phyloP scores from a whole-genome alignment of 2,888 invertebrate genomes.

The Caenorhabditis becei region DNA sequence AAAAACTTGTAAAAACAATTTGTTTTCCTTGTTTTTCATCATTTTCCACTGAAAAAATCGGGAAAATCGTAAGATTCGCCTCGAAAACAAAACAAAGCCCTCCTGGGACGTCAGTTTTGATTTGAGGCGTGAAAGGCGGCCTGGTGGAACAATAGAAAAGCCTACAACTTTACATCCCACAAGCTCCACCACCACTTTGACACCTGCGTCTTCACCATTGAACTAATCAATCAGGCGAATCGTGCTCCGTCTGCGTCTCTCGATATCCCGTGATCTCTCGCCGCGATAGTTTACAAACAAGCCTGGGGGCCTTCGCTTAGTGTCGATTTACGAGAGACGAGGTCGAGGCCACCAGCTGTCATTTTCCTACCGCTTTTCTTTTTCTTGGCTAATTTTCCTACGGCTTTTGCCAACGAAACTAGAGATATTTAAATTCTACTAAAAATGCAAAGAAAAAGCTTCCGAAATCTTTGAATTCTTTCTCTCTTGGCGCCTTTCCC shows the following conservation, averaged over 20 bases:
- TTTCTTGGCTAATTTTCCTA: conserved; percentile 16
- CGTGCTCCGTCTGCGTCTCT: conserved; percentile 28
- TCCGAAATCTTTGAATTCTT: no score
- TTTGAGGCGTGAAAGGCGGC: background rate
- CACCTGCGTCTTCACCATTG: conserved; percentile 34
- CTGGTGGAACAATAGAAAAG: no score
- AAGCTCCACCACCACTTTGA: conserved; percentile 2
- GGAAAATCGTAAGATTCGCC: no score
- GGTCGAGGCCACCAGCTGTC: conserved; percentile 53
- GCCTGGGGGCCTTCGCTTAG: conserved; percentile 37
- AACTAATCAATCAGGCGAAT: conserved; percentile 47
- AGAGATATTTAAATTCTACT: no score
- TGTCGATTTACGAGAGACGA: conserved; percentile 54
- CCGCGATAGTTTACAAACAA: conserved; percentile 57
- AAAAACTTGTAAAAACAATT: no score
- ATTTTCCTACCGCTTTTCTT: conserved; percentile 22
- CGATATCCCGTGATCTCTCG: conserved; percentile 19
- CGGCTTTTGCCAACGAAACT: no score
- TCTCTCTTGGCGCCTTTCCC: no score
- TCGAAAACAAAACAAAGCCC: no score
- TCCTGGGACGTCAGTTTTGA: conserved; percentile 40
- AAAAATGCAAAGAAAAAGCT: no score
- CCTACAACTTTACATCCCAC: no score
- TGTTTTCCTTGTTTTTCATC: no score
- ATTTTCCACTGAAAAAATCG: no score